Base-by-base conservation (phyloP, 2,797 vertebrate genomes). In the Acanthurus tractus region DNA sequence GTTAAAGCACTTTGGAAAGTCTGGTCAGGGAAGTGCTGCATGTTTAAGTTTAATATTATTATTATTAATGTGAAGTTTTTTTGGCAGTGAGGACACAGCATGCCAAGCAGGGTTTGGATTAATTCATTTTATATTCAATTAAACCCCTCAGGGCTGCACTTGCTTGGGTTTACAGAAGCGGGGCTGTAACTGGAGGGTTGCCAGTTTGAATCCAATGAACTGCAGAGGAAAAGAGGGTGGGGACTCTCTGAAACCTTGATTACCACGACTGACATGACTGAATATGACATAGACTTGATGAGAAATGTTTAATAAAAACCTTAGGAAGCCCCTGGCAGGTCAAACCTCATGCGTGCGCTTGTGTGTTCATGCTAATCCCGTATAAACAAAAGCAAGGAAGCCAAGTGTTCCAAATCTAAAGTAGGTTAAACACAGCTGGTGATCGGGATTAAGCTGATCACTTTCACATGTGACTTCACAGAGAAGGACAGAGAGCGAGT, bases 361-460 rank as follows among this genome's bases (percentile, higher is more conserved):
- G 61, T 34, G 74, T 13, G 49, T 40, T 70, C 83, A 72, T 53
- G 74, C 70, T 86, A 81, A 89, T 78, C 75, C 76, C 71, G 17
- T 54, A 50, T 34, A 79, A 82, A 87, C 83, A 81, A 86, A 85
- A 56, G 80, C 76, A 20, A 74, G 79, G 70, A 79, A 68, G 83
- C 82, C 77, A 67, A 87, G 83, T 70, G 84, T 56, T 91, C 80
- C 82, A 80, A 74, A 89, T 75, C 57, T 81, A 86, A 92, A 92
- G 89, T 85, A 82, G 88, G 88, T 91, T 90, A 92, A 93, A 92
- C 89, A 88, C 89, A 91, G 92, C 90, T 91, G 89, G 84, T 74
- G 86, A 90, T 89, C 76, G 38, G 88, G 90, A 93, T 92, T 92
- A 90, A 84, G 83, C 83, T 83, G 90, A 93, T 92, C 92, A 88